These are phyloP conservation scores for Limosa lapponica DNA, from an alignment of 2,797 vertebrate species.

Conservation along the genomic window DNA sequence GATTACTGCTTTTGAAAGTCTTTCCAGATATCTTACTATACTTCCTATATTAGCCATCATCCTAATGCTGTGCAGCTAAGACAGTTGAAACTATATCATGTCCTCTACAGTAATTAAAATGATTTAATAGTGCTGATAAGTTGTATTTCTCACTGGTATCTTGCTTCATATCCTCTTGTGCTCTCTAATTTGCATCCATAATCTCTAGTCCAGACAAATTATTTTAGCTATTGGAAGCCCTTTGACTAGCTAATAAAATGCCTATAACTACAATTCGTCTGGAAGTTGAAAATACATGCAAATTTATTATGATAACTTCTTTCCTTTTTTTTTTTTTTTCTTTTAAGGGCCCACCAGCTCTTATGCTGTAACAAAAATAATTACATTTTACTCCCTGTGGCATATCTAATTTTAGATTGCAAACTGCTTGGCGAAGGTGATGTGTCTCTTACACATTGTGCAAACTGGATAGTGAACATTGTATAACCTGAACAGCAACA, in stretches of 20 bases:
- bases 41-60: not conserved
- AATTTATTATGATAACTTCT: not conserved
- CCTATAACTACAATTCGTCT: not conserved
- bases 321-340: not conserved
- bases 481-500: not conserved
- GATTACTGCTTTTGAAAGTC: not conserved
- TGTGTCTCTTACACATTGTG: not conserved
- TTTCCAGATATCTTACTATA: not conserved
- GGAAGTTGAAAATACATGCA: not conserved
- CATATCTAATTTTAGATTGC: slow-evolving; percentile 16
- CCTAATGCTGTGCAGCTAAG: not conserved
- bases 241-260: not conserved
- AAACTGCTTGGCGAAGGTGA: slow-evolving; percentile 28
- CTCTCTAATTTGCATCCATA: not conserved
- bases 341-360: not conserved
- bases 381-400: not conserved
- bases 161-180: not conserved
- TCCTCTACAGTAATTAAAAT: not conserved
- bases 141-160: not conserved
- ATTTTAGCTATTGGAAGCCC: not conserved
- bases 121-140: not conserved
- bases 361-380: not conserved
- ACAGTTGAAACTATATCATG: not conserved
- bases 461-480: not conserved
- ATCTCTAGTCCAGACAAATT: not conserved